Base-by-base conservation (phyloP, 2,888 invertebrate species). In the Chymomyza amoena region DNA sequence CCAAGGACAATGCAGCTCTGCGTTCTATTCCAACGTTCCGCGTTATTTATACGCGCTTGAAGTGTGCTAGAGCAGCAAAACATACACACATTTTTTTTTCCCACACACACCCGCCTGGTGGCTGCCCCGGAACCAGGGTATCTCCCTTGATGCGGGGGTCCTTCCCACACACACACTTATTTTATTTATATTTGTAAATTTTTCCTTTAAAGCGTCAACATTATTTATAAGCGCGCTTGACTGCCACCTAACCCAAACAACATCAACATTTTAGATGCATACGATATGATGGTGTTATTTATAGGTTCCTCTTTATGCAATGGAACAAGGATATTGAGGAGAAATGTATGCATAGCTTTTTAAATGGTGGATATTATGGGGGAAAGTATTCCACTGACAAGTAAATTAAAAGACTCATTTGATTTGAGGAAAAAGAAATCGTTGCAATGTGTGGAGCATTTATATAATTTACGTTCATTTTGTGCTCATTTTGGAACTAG, bases 1-100 rank as follows among this genome's bases (percentile, higher is more conserved):
- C 71, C 84, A 84, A 82, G 82, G 83, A 84, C 84, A 84, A 73
- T 76, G 76, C 81, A 83, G 60, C 61, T 69, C 63, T 63, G 68
- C n/a, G 51, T 18, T 20, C 13, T 9, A 16, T 45, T 45, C 39
- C 39, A 45, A 45, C 13, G 62, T 62, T 45, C 13, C 39, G 39
- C 39, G 39, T 45, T 45, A 45, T 45, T 45, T 45, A 45, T 45
- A 45, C 39, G 20, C 57, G 25, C 18, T 56, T 56, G 56, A 56
- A 56, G 20, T 20, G 25, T 10, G 36, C 36, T 9, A 36, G 36
- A 36, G 36, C 51, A 15, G 16, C 51, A 16, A 56, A 9, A 18
- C 56, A n/a, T 25, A 6, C 57, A 25, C 28, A 45, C 39, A 45
- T 13, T 45, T 45, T 13, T 10, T 4, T 28, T 2, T 6, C 25